A percentile compares a stretch with the other conserved stretches of the same genome.
phyloP scores from a whole-genome alignment of 1,140 invertebrate species.

The Magallana angulata region DNA sequence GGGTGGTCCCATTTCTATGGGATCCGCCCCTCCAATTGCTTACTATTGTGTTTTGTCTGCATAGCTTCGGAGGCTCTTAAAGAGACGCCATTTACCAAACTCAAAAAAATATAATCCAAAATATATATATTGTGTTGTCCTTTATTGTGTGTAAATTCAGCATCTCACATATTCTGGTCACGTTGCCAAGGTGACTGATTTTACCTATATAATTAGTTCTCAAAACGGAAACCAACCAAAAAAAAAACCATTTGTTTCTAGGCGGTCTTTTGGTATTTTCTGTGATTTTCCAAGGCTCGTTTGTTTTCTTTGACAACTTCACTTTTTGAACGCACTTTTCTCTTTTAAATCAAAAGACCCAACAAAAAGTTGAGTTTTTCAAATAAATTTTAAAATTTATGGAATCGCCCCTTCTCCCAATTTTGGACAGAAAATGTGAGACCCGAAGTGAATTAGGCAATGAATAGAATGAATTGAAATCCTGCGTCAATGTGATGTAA shows the following conservation, averaged over 20 bases:
- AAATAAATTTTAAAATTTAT: too few relatives aligned
- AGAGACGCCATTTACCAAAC: constrained; percentile 58
- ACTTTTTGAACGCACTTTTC: not conserved
- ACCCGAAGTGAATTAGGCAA: not conserved
- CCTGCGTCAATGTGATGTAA: constrained; percentile 14
- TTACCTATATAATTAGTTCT: constrained; percentile 9
- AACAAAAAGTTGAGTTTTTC: too few relatives aligned
- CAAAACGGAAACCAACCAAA: too few relatives aligned
- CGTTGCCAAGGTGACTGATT: constrained; percentile 44
- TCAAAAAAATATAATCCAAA: constrained; percentile 57
- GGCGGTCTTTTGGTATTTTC: not conserved
- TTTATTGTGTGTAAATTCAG: constrained; percentile 53
- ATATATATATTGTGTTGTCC: constrained; percentile 56
- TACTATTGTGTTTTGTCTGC: constrained; percentile 56
- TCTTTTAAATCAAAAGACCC: too few relatives aligned
- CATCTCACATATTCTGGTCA: constrained; percentile 55
- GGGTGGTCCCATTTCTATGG: constrained; percentile 40
- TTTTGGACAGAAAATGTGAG: constrained; percentile 22
- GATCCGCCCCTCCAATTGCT: constrained; percentile 43
- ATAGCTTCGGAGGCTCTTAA: constrained; percentile 55
- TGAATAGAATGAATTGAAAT: constrained; percentile 34
- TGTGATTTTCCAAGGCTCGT: not conserved
- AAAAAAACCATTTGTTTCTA: constrained; percentile 18
- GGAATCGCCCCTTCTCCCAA: too few relatives aligned
- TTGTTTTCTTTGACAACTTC: not conserved